Evolutionary conservation across 2,797 vertebrate genomes (phyloP).

Genomic region (Silurus aristotelis): DNA sequence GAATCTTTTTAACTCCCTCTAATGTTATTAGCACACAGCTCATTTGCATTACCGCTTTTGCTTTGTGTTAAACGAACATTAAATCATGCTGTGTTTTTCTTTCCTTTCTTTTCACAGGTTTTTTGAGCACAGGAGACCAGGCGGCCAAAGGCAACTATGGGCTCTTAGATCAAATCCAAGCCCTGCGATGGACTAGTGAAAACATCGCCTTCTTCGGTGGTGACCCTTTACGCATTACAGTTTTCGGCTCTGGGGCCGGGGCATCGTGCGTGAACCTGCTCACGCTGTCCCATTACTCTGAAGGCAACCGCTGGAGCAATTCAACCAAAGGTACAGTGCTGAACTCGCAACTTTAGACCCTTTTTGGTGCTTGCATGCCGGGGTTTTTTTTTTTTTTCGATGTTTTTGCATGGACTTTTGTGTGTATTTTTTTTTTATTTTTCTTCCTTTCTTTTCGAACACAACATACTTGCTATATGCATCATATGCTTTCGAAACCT

Average conservation of each 20-base stretch:
- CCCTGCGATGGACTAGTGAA: constrained; percentile 97
- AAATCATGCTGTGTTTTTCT: not conserved
- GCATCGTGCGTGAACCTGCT: constrained; percentile 98
- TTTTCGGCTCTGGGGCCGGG: constrained; percentile 97
- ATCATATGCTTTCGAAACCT: constrained; percentile 9
- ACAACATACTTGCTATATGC: constrained; percentile 11
- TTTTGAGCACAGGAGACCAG: constrained; percentile 98
- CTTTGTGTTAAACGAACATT: constrained; percentile 10
- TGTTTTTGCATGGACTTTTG: not conserved
- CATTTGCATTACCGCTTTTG: not conserved
- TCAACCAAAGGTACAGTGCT: constrained; percentile 98
- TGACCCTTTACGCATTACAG: constrained; percentile 96
- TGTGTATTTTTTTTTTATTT: not conserved
- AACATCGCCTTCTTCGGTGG: constrained; percentile 98
- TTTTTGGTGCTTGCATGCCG: constrained; percentile 88
- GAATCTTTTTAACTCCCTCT: constrained; percentile 3
- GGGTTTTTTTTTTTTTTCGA: constrained; percentile 1
- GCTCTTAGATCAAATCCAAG: constrained; percentile 94
- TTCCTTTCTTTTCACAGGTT: constrained; percentile 75
- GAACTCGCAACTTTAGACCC: constrained; percentile 86
- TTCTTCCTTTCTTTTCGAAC: not conserved
- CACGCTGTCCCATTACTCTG: constrained; percentile 99
- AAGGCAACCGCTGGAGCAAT: constrained; percentile 99
- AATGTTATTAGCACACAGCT: not conserved
- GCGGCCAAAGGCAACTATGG: constrained; percentile 98